Base-by-base conservation (phyloP, 1,140 invertebrate species). In the Pseudomyrmex dendroicus region DNA sequence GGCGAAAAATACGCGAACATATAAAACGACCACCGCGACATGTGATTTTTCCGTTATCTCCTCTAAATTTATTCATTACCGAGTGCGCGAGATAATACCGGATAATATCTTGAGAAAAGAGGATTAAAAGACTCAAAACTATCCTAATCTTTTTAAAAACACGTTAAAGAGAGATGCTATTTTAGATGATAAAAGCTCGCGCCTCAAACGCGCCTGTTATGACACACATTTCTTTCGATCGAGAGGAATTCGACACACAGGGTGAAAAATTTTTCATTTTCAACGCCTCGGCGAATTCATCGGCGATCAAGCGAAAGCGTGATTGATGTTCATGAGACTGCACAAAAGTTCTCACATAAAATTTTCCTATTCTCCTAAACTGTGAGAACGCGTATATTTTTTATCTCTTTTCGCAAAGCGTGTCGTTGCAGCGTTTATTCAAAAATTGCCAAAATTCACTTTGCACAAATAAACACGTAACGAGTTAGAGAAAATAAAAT, bases 61-160 rank as follows among this genome's bases (percentile, higher is more conserved):
- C 61, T 68, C 13, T 20, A 68, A 78, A 70, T 78, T 78, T 78
- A 68, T 68, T 78, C 64, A 78, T 78, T 59, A 70, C 10, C 20
- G 35, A 7, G 17, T 9, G 54, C 52, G 10, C 15, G 52, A 56
- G 20, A 20, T 20, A 13, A 78, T 17, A 77, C 52, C 46, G 50
- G 67, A 20, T 67, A 56, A 67, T 57, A 56, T 52, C 46, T 5
- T 46, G 35, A 48, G 50, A 44, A 35, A 5, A 9, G 10, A 44
- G 74, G 35, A 35, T 35, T 4, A 59, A 57, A 78, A 78, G 15
- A 12, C 20, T 44, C 35, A 35, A 35, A 54, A 64, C 35, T 59
- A 17, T 78, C 25, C 20, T 70, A 70, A 68, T 78, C 76, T 68
- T 57, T 46, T 78, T 15, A 78, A 25, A 78, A 63, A 78, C 50